phyloP scores from a whole-genome alignment of 2,888 invertebrate genomes.

The Nasonovia ribisnigri region DNA sequence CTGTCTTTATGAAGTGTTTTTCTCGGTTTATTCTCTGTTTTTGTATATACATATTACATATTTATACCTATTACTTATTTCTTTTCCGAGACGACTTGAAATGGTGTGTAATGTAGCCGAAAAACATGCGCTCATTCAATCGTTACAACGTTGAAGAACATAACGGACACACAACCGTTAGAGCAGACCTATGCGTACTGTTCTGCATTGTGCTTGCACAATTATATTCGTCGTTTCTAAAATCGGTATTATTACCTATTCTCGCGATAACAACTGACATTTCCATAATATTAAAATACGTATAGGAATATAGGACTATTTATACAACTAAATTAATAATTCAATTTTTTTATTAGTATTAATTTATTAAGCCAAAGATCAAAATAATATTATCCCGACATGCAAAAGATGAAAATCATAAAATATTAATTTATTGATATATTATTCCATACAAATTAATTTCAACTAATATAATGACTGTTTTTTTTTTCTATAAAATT shows the following conservation, averaged over 20 bases:
- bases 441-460: background rate
- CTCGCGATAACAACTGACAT: background rate
- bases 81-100: conserved; percentile 32
- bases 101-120: conserved; percentile 48
- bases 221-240: background rate
- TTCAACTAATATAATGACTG: background rate
- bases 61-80: conserved; percentile 20
- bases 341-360: no score
- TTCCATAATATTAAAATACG: no score
- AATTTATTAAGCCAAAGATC: no score
- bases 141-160: conserved; percentile 42
- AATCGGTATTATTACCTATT: background rate
- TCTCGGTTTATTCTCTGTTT: conserved; percentile 21
- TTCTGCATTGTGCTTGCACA: conserved; percentile 39
- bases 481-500: background rate
- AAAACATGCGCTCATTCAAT: conserved; percentile 53
- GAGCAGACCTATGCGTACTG: conserved; percentile 25
- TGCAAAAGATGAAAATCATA: no score
- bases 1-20: background rate
- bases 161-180: conserved; percentile 59
- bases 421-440: background rate
- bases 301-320: no score
- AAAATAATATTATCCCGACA: no score
- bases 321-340: no score
- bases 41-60: background rate